Percentiles rank a stretch among this genome's conserved stretches.
phyloP scores from a whole-genome alignment of 2,113 vertebrate species.

The Coracopsis vasa region DNA sequence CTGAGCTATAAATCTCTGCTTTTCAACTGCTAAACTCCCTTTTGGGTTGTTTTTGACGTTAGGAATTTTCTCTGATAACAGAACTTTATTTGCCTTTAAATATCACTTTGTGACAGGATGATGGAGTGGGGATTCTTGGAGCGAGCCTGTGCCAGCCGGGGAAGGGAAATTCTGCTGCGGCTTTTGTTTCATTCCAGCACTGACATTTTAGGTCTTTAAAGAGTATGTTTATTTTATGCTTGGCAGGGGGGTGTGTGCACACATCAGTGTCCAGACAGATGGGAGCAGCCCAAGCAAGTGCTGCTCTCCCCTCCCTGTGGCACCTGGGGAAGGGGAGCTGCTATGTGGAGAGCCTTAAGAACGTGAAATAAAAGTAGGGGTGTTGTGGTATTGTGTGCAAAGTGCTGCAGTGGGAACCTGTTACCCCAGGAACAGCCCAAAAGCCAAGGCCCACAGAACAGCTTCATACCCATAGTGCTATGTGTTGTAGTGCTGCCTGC shows the following conservation, averaged over 20 bases:
- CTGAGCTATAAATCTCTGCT: constrained; percentile 2
- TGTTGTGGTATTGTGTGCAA: neutral
- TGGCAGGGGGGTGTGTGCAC: constrained; percentile 26
- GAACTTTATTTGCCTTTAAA: constrained; percentile 56
- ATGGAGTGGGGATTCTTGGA: constrained; percentile 63
- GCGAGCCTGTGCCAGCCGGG: constrained; percentile 41
- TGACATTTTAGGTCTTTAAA: constrained; percentile 46
- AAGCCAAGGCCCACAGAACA: neutral
- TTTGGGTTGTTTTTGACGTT: constrained; percentile 28
- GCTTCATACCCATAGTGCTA: neutral
- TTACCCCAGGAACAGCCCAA: neutral
- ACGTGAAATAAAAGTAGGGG: neutral
- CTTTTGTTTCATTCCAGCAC: constrained; percentile 51
- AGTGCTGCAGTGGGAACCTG: neutral
- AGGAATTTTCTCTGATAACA: constrained; percentile 63
- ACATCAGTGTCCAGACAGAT: neutral
- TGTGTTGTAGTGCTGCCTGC: neutral
- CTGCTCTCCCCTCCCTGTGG: neutral
- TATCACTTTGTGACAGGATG: constrained; percentile 68
- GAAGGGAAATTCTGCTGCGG: constrained; percentile 57
- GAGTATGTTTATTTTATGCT: constrained; percentile 41
- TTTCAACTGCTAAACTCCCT: constrained; percentile 19
- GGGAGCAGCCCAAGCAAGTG: neutral
- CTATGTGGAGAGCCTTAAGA: neutral
- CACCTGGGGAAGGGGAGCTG: neutral